Percentiles rank a stretch among this genome's conserved stretches.
Conservation (phyloP, 2,797 vertebrate genomes). For the Clarias fuscus region DNA sequence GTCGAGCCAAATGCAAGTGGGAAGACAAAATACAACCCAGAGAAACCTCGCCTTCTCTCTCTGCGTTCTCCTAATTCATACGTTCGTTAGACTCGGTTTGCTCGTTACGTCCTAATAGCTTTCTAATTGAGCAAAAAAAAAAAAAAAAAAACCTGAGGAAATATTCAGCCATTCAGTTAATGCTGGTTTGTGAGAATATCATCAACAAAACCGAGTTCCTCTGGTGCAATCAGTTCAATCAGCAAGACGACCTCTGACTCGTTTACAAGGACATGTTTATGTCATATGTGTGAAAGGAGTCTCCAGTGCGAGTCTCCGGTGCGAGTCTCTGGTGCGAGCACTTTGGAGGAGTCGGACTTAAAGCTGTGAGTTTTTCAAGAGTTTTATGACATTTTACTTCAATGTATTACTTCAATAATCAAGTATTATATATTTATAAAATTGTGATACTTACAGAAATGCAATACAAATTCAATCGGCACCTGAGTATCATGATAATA, state of each 20-base stretch:
- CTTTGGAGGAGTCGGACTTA: neutral
- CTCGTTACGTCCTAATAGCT: neutral
- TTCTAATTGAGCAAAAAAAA: constrained; percentile 9
- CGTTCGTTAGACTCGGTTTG: neutral
- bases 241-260: too few species aligned
- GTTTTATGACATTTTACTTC: neutral
- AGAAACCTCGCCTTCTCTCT: neutral
- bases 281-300: neutral
- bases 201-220: neutral
- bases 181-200: constrained; percentile 6
- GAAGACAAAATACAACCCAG: neutral
- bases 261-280: neutral
- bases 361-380: neutral
- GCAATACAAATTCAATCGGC: too few species aligned
- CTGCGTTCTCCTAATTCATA: neutral
- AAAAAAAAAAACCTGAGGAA: neutral
- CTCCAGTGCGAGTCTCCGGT: neutral
- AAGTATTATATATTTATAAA: too few species aligned
- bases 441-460: too few species aligned
- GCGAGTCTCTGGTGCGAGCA: neutral
- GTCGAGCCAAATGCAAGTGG: constrained; percentile 30
- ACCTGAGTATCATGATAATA: too few species aligned
- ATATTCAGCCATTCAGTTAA: constrained; percentile 16
- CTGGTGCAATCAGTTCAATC: neutral
- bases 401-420: too few species aligned